phyloP scores from a whole-genome alignment of 2,113 vertebrate genomes.

The Gobiocypris rarus region DNA sequence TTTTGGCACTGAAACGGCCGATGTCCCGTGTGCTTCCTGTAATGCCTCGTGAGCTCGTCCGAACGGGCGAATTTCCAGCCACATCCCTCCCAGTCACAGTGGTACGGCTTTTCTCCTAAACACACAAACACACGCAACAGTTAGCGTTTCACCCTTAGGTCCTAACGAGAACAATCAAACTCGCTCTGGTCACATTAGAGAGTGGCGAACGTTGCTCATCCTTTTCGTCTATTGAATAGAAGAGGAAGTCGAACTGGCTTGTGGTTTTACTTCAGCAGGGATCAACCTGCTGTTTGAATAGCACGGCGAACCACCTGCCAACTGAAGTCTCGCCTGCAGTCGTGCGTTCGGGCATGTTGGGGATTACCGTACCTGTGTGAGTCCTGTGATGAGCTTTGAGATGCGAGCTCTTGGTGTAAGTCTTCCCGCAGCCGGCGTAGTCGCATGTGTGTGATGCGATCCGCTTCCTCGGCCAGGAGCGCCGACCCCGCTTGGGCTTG shows the following conservation, averaged over 20 bases:
- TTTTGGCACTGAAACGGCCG: slow-evolving; percentile 97
- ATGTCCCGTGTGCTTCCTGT: slow-evolving; percentile 97
- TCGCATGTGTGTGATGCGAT: slow-evolving; percentile 95
- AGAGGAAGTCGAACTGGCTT: slow-evolving; percentile 48
- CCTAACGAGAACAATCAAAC: not conserved
- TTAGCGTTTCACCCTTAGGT: slow-evolving; percentile 58
- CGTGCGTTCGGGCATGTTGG: not conserved
- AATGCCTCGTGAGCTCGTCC: slow-evolving; percentile 97
- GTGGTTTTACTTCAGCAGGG: slow-evolving; percentile 67
- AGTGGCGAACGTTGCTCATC: slow-evolving; percentile 58
- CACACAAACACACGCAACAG: slow-evolving; percentile 58
- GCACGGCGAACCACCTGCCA: slow-evolving; percentile 66
- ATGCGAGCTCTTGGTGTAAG: slow-evolving; percentile 98
- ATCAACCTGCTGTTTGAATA: slow-evolving; percentile 62
- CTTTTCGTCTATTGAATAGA: slow-evolving; percentile 60
- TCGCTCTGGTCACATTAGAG: not conserved
- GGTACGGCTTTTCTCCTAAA: slow-evolving; percentile 97
- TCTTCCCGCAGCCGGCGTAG: slow-evolving; percentile 95
- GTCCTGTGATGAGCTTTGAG: slow-evolving; percentile 97
- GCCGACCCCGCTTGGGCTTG: slow-evolving; percentile 94
- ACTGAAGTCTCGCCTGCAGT: not conserved
- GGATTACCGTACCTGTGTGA: slow-evolving; percentile 83
- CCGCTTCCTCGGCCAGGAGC: slow-evolving; percentile 96
- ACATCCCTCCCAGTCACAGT: slow-evolving; percentile 99
- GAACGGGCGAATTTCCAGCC: slow-evolving; percentile 99